Evolutionary conservation across 2,797 vertebrate species (phyloP), one percentile per base, ranked within the genome.

Genomic region (Delichon dasypus): DNA sequence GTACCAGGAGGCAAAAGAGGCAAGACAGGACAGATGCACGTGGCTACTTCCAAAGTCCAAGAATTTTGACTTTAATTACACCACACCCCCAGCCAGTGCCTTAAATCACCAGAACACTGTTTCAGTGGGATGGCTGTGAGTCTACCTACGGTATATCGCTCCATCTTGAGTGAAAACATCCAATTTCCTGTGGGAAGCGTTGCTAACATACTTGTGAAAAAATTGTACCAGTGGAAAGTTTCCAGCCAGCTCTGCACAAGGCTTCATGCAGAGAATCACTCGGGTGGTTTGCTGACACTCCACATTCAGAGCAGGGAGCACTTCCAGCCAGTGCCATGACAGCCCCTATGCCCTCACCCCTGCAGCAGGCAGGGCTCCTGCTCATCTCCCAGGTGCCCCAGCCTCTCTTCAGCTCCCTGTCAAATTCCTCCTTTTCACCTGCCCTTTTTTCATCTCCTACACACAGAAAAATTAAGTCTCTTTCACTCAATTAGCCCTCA

Each of bases 291-390:
- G 38, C 29, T 73, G 73, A 18, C 13, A 8, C 29, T n/a, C 53
- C 51, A 5, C 6, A 7, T 10, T 16, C 21, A 5, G 34, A 75
- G 53, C 44, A 53, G 57, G 1, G 11, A 67, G 64, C 1, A 2
- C 14, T 54, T 34, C 62, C 67, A 44, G 76, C 7, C 1, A 0
- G 21, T 23, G 44, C 58, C 34, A 26, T 9, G 1, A 0, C 30
- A 71, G 9, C 25, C 51, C 20, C 50, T 26, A 2, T 30, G 20
- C 14, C 47, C 61, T 17, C 36, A n/a, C 14, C 45, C 32, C 34
- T 29, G 44, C 57, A 55, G 45, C 64, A 34, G n/a, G 17, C 61
- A 44, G 14, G 22, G 29, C 36, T 27, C n/a, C 64, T 64, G 55
- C 47, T 8, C 7, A 14, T 19, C 55, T 53, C 68, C 26, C 22